Evolutionary conservation across 2,888 invertebrate species (phyloP).

Genomic region (Euplexia lucipara): DNA sequence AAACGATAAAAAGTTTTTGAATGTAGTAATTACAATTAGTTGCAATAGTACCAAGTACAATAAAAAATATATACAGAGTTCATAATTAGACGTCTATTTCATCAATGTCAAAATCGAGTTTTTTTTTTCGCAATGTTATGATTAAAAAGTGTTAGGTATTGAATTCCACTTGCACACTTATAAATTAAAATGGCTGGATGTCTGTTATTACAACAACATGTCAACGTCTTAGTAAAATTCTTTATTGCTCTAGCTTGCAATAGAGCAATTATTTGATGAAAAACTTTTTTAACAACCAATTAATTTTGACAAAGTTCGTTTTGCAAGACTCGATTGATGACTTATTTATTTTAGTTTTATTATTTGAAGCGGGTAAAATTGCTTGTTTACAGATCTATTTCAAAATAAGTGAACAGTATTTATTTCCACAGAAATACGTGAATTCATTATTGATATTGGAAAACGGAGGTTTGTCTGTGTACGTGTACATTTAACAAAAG

Average conservation of each 20-base stretch:
- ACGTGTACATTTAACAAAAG: neutral
- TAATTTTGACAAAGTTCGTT: constrained; percentile 19
- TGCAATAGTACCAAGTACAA: neutral
- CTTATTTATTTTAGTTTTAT: constrained; percentile 17
- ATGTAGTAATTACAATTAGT: too few species aligned
- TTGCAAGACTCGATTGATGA: constrained; percentile 27
- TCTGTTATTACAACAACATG: constrained; percentile 36
- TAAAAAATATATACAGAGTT: neutral
- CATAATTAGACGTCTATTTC: constrained; percentile 1
- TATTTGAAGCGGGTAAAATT: constrained; percentile 17
- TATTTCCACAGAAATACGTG: constrained; percentile 6
- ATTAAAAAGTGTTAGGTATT: constrained; percentile 28
- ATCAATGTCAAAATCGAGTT: constrained; percentile 17
- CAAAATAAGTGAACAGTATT: constrained; percentile 6
- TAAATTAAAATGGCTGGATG: constrained; percentile 36
- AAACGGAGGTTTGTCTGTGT: neutral
- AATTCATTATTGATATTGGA: constrained; percentile 13
- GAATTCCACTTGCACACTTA: constrained; percentile 30
- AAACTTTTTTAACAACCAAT: constrained; percentile 32
- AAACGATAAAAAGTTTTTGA: too few species aligned
- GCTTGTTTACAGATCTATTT: constrained; percentile 12
- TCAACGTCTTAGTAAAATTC: constrained; percentile 23
- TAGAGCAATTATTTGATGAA: constrained; percentile 22
- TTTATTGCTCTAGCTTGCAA: constrained; percentile 19
- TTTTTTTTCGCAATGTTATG: constrained; percentile 5